These are phyloP conservation scores for Anodontia alba DNA, from an alignment of 2,888 invertebrate species.

Conservation along the genomic window DNA sequence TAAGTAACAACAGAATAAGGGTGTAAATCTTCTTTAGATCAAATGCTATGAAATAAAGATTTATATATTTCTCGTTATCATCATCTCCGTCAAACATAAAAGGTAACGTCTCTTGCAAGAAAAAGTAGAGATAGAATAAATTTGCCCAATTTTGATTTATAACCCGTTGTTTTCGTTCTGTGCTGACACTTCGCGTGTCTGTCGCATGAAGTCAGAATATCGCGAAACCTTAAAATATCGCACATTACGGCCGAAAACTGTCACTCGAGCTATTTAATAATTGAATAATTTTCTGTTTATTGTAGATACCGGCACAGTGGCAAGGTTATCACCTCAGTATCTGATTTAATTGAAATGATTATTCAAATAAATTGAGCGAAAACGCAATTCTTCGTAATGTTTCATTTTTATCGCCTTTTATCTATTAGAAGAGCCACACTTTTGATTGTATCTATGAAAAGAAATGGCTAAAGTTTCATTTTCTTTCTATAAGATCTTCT, in stretches of 20 bases:
- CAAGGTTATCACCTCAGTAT: not conserved
- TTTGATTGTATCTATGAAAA: no score
- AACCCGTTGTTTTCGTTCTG: not conserved
- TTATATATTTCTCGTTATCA: no score
- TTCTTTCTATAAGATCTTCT: no score
- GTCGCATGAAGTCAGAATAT: not conserved
- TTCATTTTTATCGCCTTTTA: not conserved
- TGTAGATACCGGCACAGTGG: not conserved
- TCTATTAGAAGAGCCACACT: no score
- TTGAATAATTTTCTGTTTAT: constrained; percentile 7
- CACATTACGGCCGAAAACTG: not conserved
- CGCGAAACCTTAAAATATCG: not conserved
- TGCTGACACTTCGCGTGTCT: constrained; percentile 12
- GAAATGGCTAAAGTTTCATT: no score
- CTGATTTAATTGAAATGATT: constrained; percentile 4
- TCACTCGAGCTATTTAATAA: not conserved
- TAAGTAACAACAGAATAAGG: no score
- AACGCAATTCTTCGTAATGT: not conserved
- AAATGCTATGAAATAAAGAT: no score
- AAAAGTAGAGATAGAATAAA: no score
- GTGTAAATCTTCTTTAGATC: no score
- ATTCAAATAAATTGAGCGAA: constrained; percentile 17
- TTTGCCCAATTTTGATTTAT: not conserved
- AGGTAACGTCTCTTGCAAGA: no score
- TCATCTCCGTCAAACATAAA: no score